Evolutionary conservation across 1,140 invertebrate species (phyloP).

Genomic region (Pollicipes pollicipes): DNA sequence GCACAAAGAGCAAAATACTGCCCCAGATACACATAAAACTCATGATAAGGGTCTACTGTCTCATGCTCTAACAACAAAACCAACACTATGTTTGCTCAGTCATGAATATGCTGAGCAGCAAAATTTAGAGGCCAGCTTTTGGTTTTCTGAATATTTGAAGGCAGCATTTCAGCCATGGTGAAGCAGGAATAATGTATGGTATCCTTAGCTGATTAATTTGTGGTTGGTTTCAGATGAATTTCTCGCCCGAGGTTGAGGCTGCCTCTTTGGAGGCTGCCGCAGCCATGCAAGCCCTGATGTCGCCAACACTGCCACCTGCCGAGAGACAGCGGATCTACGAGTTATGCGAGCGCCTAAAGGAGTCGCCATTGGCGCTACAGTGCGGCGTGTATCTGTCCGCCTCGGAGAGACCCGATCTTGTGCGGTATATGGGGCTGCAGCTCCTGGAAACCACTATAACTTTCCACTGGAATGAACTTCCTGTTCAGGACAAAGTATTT

Average conservation of each 20-base stretch:
- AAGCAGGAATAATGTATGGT: too few relatives aligned
- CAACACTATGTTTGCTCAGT: too few relatives aligned
- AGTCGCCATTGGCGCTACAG: conserved; percentile 60
- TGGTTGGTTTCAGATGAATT: not conserved
- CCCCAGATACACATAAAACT: too few relatives aligned
- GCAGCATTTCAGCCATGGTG: too few relatives aligned
- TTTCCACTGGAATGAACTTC: conserved; percentile 72
- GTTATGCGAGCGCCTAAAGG: not conserved
- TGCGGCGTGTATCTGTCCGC: conserved; percentile 59
- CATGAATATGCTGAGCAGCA: too few relatives aligned
- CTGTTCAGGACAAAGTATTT: conserved; percentile 63
- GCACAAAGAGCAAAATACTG: too few relatives aligned
- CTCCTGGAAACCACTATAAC: conserved; percentile 78
- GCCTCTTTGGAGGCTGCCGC: not conserved
- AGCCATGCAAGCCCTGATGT: not conserved
- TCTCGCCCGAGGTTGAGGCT: not conserved
- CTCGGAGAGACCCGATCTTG: conserved; percentile 47
- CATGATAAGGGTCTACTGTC: too few relatives aligned
- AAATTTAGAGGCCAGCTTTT: too few relatives aligned
- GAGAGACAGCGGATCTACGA: not conserved
- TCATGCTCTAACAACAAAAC: too few relatives aligned
- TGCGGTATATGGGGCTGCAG: conserved; percentile 72
- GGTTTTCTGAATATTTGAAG: too few relatives aligned
- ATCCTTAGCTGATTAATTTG: too few relatives aligned
- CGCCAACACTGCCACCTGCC: not conserved